Conservation (phyloP, 2,888 invertebrate species). For the Anoncus sp. region DNA sequence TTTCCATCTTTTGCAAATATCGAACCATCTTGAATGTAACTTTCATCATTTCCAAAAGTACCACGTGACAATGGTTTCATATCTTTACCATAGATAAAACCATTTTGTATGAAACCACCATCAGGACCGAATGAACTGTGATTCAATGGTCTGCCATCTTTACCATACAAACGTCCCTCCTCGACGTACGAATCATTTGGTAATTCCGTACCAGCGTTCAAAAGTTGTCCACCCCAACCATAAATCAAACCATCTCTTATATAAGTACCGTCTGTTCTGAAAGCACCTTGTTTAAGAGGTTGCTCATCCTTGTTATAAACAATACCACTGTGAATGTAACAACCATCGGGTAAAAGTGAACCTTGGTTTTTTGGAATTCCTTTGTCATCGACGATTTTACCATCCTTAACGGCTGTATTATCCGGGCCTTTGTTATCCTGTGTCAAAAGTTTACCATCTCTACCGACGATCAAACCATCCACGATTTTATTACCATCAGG, state of each 20-base stretch:
- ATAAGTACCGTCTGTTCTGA: conserved; percentile 78
- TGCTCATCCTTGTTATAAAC: conserved; percentile 75
- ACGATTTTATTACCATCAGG: conserved; percentile 79
- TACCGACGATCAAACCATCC: conserved; percentile 77
- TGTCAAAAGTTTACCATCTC: conserved; percentile 77
- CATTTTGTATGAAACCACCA: conserved; percentile 78
- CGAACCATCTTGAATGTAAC: conserved; percentile 77
- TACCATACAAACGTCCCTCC: conserved; percentile 78
- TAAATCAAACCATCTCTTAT: conserved; percentile 79
- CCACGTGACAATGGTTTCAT: conserved; percentile 76
- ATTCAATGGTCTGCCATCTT: conserved; percentile 77
- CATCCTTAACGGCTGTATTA: conserved; percentile 76
- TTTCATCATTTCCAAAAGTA: conserved; percentile 78
- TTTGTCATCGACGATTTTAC: conserved; percentile 77
- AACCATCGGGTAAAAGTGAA: conserved; percentile 78
- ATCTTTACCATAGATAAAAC: conserved; percentile 77
- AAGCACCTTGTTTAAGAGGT: conserved; percentile 78
- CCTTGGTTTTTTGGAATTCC: conserved; percentile 76
- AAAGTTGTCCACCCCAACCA: conserved; percentile 79
- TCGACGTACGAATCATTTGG: conserved; percentile 76
- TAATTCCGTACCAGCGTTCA: conserved; percentile 77
- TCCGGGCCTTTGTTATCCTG: conserved; percentile 80
- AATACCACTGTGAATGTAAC: conserved; percentile 78
- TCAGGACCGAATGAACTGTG: conserved; percentile 78
- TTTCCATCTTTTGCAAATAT: conserved; percentile 75